A percentile compares a stretch with the other conserved stretches of the same genome.
phyloP scores from a whole-genome alignment of 1,140 invertebrate genomes.

The Psilanteris sp. region DNA sequence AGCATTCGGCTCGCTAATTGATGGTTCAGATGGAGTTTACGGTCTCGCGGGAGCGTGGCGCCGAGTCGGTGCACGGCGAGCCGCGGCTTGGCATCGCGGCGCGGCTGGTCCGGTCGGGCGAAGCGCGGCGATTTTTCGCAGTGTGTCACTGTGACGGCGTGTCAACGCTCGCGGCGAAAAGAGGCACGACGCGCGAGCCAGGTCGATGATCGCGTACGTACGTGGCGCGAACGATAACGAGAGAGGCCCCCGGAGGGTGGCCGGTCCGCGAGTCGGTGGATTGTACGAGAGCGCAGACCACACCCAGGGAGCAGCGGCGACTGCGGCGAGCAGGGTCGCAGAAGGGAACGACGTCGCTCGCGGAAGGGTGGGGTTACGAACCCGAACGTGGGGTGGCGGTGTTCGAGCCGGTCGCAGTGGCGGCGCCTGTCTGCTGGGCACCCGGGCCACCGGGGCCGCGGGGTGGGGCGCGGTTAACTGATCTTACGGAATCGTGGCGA shows the following conservation, averaged over 20 bases:
- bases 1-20: too few relatives aligned
- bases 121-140: constrained; percentile 9
- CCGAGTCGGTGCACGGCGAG: constrained; percentile 9
- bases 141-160: constrained; percentile 42
- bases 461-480: too few relatives aligned
- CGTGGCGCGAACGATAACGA: constrained; percentile 22
- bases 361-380: neutral
- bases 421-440: neutral
- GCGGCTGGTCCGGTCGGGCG: too few relatives aligned
- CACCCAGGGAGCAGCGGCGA: constrained; percentile 49
- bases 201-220: constrained; percentile 41
- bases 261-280: constrained; percentile 6
- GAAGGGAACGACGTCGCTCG: constrained; percentile 25
- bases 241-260: constrained; percentile 5
- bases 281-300: constrained; percentile 39
- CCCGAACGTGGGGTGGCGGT: constrained; percentile 12
- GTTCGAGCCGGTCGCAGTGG: constrained; percentile 7
- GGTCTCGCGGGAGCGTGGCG: neutral
- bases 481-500: too few relatives aligned
- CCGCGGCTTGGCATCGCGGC: neutral
- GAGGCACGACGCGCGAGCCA: constrained; percentile 8
- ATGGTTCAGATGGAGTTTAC: too few relatives aligned
- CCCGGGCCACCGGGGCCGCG: too few relatives aligned
- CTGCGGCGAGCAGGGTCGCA: constrained; percentile 43
- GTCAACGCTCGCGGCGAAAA: constrained; percentile 48